phyloP scores from a whole-genome alignment of 2,113 vertebrate species.

The Melierax canorus region DNA sequence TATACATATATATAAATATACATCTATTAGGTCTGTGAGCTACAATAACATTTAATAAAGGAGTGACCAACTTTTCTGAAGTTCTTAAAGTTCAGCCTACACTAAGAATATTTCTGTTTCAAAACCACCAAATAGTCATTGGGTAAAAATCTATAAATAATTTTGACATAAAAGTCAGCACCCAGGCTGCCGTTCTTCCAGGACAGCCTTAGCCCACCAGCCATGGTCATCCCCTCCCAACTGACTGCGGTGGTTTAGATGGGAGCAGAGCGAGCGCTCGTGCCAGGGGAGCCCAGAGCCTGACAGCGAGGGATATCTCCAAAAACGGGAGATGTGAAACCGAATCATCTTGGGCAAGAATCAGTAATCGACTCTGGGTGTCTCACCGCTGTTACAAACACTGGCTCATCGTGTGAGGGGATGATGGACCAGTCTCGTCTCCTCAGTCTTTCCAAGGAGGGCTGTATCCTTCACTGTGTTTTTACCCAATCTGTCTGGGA shows the following conservation, averaged over 20 bases:
- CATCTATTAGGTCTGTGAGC: not conserved
- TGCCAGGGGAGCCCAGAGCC: not conserved
- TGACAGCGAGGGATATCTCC: not conserved
- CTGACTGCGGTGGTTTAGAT: not conserved
- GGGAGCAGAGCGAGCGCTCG: accelerated
- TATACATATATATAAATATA: not conserved
- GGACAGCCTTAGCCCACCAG: not conserved
- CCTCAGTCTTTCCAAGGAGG: not conserved
- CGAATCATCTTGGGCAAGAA: not conserved
- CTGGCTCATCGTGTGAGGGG: accelerated
- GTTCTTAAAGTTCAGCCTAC: not conserved
- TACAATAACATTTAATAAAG: not conserved
- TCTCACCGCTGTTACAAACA: not conserved
- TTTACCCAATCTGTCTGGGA: not conserved
- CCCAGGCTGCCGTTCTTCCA: not conserved
- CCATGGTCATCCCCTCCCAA: not conserved
- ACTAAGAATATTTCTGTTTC: not conserved
- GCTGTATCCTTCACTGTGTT: not conserved
- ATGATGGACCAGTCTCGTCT: not conserved
- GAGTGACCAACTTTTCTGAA: not conserved
- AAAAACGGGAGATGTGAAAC: not conserved
- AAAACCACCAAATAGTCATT: not conserved
- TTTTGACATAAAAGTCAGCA: not conserved
- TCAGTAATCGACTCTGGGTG: not conserved
- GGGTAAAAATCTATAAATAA: not conserved